These are phyloP conservation scores for Cebidichthys violaceus DNA, from an alignment of 2,113 vertebrate genomes.

Conservation along the genomic window DNA sequence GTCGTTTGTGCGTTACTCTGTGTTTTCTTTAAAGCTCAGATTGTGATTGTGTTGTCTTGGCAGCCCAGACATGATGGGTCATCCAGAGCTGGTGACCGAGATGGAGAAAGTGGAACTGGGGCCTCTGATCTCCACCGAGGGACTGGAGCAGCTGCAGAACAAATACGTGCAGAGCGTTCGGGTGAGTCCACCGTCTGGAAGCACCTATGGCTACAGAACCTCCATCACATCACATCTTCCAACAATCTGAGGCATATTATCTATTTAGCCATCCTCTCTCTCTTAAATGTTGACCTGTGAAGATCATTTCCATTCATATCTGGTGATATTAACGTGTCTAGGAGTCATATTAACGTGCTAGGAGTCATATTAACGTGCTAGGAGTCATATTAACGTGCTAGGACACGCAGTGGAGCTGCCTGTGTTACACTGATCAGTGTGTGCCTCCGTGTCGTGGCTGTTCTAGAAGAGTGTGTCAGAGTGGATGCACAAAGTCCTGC, in stretches of 20 bases:
- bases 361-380: too few species aligned
- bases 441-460: slow-evolving; percentile 4
- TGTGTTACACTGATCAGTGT: not conserved
- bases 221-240: not conserved
- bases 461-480: slow-evolving; percentile 86
- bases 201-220: too few species aligned
- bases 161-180: slow-evolving; percentile 91
- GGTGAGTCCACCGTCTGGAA: slow-evolving; percentile 74
- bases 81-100: slow-evolving; percentile 88
- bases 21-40: not conserved
- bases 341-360: too few species aligned
- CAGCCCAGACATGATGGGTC: slow-evolving; percentile 94
- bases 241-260: not conserved
- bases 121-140: slow-evolving; percentile 88
- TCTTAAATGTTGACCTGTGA: not conserved
- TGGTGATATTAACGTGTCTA: too few species aligned
- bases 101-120: slow-evolving; percentile 85
- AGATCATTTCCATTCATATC: not conserved
- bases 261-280: not conserved
- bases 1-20: too few species aligned
- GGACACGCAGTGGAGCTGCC: too few species aligned
- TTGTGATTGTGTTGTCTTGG: slow-evolving; percentile 32
- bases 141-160: slow-evolving; percentile 89
- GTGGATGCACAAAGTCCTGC: slow-evolving; percentile 95
- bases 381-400: too few species aligned